Evolutionary conservation across 2,113 vertebrate genomes (phyloP).

Genomic region (Protomyctophum bolini): DNA sequence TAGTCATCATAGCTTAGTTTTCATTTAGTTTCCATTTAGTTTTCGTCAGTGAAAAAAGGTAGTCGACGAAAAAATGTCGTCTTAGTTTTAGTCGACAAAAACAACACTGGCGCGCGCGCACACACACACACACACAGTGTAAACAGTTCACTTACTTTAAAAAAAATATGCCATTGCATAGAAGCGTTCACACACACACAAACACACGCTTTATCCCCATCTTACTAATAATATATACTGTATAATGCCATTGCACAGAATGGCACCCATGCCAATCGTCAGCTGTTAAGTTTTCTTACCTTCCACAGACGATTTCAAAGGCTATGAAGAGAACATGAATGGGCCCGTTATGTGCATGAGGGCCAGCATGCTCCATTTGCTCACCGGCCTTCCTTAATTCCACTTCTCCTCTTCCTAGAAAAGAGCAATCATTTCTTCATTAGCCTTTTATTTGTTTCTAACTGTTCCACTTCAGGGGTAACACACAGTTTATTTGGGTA

Average conservation of each 20-base stretch:
- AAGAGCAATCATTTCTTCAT: constrained; percentile 84
- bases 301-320: constrained; percentile 12
- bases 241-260: too few relatives aligned
- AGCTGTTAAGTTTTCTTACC: constrained; percentile 9
- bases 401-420: constrained; percentile 43
- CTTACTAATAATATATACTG: not conserved
- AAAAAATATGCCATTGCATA: too few relatives aligned
- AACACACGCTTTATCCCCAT: not conserved
- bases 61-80: too few relatives aligned
- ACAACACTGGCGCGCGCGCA: too few relatives aligned
- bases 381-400: not conserved
- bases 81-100: too few relatives aligned
- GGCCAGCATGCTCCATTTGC: not conserved
- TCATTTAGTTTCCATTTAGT: too few relatives aligned
- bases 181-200: constrained; percentile 5
- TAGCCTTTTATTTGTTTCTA: constrained; percentile 82
- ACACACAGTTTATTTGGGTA: constrained; percentile 80
- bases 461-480: constrained; percentile 77
- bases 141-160: not conserved
- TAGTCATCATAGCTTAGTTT: too few relatives aligned
- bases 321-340: constrained; percentile 11
- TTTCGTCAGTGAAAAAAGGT: too few relatives aligned
- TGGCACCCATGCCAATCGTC: constrained; percentile 1
- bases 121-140: constrained; percentile 1
- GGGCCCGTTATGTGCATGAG: not conserved